A percentile compares a stretch with the other conserved stretches of the same genome.
phyloP scores from a whole-genome alignment of 2,113 vertebrate genomes.

The Osmerus mordax region DNA sequence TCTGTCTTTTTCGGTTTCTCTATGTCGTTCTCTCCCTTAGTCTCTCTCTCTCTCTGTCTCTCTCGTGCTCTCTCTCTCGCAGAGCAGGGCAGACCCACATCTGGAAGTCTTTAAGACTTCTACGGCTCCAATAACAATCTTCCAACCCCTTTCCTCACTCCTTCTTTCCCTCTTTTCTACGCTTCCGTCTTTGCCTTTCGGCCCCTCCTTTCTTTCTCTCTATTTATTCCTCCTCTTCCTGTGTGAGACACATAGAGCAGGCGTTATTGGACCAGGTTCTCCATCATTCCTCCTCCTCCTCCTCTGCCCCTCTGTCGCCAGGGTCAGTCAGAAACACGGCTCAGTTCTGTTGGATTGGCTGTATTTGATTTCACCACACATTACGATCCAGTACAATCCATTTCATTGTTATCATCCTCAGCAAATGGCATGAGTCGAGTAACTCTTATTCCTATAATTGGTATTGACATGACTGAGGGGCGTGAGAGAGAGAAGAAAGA shows the following conservation, averaged over 20 bases:
- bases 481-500: constrained; percentile 42
- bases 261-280: constrained; percentile 64
- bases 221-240: constrained; percentile 56
- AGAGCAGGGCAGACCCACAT: constrained; percentile 62
- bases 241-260: constrained; percentile 41
- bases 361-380: constrained; percentile 27
- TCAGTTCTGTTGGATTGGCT: constrained; percentile 46
- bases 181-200: not conserved
- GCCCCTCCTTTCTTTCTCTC: constrained; percentile 41
- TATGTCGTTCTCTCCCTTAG: constrained; percentile 35
- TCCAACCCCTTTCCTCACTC: constrained; percentile 32
- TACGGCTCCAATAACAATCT: constrained; percentile 74
- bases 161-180: not conserved
- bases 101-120: constrained; percentile 79
- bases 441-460: constrained; percentile 45
- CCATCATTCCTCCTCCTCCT: constrained; percentile 58
- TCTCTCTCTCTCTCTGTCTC: constrained; percentile 40
- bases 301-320: constrained; percentile 35
- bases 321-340: constrained; percentile 9
- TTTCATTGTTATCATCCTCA: constrained; percentile 47
- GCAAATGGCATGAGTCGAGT: constrained; percentile 31
- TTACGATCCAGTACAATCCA: constrained; percentile 34
- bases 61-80: constrained; percentile 8
- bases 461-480: constrained; percentile 31
- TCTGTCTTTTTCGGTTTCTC: constrained; percentile 23